Evolutionary conservation across 2,797 vertebrate genomes (phyloP).

Genomic region (Scolopax rusticola): DNA sequence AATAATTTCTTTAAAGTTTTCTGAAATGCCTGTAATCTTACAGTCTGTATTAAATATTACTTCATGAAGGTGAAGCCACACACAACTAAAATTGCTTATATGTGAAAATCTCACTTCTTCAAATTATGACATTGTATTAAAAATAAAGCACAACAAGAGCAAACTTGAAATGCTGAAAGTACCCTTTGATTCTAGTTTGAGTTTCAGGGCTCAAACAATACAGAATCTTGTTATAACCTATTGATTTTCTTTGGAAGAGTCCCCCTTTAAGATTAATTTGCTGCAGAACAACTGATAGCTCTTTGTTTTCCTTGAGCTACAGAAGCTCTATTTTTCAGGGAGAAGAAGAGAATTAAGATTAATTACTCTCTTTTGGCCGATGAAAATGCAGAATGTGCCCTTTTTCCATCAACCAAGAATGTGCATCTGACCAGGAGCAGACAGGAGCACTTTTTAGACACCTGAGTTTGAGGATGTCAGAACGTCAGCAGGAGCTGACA

Average conservation of each 20-base stretch:
- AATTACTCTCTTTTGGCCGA: conserved; percentile 41
- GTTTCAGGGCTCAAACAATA: conserved; percentile 17
- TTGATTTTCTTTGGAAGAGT: conserved; percentile 54
- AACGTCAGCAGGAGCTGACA: not conserved
- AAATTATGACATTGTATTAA: not conserved
- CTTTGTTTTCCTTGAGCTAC: conserved; percentile 23
- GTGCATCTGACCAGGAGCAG: not conserved
- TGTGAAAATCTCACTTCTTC: not conserved
- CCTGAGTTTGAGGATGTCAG: not conserved
- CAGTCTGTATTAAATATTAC: not conserved
- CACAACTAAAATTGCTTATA: not conserved
- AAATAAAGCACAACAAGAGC: not conserved
- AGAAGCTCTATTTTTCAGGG: not conserved
- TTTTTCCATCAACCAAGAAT: conserved; percentile 43
- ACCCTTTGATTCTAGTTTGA: not conserved
- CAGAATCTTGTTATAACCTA: conserved; percentile 38
- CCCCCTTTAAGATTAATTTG: conserved; percentile 62
- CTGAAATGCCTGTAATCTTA: not conserved
- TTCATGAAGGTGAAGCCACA: not conserved
- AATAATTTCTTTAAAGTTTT: not conserved
- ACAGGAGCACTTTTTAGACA: not conserved
- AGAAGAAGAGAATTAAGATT: conserved; percentile 44
- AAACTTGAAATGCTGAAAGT: not conserved
- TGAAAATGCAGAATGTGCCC: conserved; percentile 40
- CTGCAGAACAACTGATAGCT: conserved; percentile 5